Conservation (phyloP, 1,140 invertebrate species). For the Schlechtendalia chinensis region DNA sequence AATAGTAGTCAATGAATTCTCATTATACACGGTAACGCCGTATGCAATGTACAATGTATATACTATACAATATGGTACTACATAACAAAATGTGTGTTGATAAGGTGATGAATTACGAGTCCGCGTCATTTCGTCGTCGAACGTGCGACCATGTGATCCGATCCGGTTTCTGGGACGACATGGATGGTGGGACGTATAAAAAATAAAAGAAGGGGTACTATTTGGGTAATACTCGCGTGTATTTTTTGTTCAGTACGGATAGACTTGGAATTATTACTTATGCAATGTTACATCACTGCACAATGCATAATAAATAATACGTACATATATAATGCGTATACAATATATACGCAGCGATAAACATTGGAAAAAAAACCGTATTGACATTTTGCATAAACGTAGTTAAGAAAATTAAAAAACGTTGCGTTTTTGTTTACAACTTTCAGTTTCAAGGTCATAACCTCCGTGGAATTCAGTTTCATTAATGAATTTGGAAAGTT, state of each 20-base stretch:
- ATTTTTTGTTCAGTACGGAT: background rate
- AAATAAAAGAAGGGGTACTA: no score
- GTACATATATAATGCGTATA: no score
- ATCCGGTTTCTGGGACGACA: slow-evolving; percentile 20
- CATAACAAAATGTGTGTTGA: background rate
- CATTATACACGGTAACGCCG: background rate
- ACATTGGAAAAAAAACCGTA: background rate
- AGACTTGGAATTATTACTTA: background rate
- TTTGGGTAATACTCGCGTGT: background rate
- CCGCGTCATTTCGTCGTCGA: background rate
- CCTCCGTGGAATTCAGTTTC: background rate
- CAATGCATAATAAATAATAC: background rate
- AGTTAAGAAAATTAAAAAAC: background rate
- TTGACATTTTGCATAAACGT: no score
- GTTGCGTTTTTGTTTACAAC: background rate
- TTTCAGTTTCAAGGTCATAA: slow-evolving; percentile 8
- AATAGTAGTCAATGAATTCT: background rate
- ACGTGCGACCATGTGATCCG: background rate
- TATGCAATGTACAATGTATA: background rate
- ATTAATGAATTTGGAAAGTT: slow-evolving; percentile 5
- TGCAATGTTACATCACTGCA: background rate
- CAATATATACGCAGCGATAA: no score
- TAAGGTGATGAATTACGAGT: slow-evolving; percentile 19
- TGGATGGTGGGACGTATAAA: background rate
- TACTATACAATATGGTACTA: background rate